A percentile compares a stretch with the other conserved stretches of the same genome.
phyloP scores from a whole-genome alignment of 2,797 vertebrate species.

The Sylvia borin region DNA sequence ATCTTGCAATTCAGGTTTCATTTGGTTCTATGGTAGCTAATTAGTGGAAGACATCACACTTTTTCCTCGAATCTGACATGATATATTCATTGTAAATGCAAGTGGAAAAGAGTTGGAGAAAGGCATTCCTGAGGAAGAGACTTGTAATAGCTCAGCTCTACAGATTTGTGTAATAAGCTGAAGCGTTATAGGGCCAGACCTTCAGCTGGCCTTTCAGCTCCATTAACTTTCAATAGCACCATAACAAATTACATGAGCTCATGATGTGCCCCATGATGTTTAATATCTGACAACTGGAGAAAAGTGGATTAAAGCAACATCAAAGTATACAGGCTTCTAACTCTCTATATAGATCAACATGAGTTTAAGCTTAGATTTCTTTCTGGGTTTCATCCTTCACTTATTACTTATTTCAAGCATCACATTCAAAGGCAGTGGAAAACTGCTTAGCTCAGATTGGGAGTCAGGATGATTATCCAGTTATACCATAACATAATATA shows the following conservation, averaged over 20 bases:
- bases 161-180: slow-evolving; percentile 17
- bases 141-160: background rate
- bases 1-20: background rate
- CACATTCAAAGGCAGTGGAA: background rate
- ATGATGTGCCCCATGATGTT: background rate
- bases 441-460: background rate
- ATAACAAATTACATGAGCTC: slow-evolving; percentile 25
- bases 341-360: background rate
- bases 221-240: slow-evolving; percentile 25
- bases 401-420: background rate
- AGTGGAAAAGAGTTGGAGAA: background rate
- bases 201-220: slow-evolving; percentile 25
- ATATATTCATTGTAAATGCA: background rate
- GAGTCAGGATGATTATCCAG: background rate
- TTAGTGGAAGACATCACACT: background rate
- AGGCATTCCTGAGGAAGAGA: background rate
- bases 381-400: background rate
- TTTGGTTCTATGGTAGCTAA: background rate
- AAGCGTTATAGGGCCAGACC: background rate
- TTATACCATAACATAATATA: background rate
- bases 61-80: background rate
- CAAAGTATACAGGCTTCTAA: background rate
- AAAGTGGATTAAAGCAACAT: slow-evolving; percentile 46
- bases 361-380: slow-evolving; percentile 7
- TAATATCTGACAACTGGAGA: slow-evolving; percentile 21